Percentiles rank a stretch among this genome's conserved stretches.
Evolutionary conservation across 1,140 invertebrate species (phyloP).

Genomic region (Nylanderia fulva): DNA sequence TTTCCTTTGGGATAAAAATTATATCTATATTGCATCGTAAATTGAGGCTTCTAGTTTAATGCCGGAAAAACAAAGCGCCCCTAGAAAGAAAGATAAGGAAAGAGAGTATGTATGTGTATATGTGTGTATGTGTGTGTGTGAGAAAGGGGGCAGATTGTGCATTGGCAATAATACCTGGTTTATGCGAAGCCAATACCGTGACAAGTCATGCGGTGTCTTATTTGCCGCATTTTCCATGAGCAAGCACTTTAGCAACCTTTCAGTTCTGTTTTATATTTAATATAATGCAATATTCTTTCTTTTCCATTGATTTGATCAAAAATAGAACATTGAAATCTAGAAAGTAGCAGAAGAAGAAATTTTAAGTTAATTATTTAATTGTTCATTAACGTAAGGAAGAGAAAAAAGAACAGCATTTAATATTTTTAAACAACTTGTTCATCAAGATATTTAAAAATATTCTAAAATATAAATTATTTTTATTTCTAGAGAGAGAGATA

Average conservation of each 20-base stretch:
- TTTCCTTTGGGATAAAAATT: constrained; percentile 66
- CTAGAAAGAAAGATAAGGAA: background rate
- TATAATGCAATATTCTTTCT: constrained; percentile 5
- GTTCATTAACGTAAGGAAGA: background rate
- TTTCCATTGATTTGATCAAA: constrained; percentile 22
- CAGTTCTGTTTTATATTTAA: background rate
- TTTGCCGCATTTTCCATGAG: background rate
- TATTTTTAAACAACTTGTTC: background rate
- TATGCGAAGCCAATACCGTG: constrained; percentile 10
- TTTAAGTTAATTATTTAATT: background rate
- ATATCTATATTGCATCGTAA: constrained; percentile 50
- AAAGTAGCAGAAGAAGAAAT: background rate
- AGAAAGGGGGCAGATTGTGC: too few species aligned
- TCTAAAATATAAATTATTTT: background rate
- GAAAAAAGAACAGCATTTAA: background rate
- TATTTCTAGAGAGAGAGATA: background rate
- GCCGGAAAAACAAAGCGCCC: background rate
- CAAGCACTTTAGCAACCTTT: background rate
- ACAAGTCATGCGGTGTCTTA: constrained; percentile 27
- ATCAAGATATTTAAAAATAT: background rate
- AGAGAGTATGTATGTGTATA: background rate
- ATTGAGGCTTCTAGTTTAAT: constrained; percentile 2
- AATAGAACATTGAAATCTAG: constrained; percentile 8
- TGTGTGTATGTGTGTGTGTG: too few species aligned
- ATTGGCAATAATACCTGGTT: constrained; percentile 37